Conservation (phyloP, 2,113 vertebrate genomes). For the Xenus cinereus region DNA sequence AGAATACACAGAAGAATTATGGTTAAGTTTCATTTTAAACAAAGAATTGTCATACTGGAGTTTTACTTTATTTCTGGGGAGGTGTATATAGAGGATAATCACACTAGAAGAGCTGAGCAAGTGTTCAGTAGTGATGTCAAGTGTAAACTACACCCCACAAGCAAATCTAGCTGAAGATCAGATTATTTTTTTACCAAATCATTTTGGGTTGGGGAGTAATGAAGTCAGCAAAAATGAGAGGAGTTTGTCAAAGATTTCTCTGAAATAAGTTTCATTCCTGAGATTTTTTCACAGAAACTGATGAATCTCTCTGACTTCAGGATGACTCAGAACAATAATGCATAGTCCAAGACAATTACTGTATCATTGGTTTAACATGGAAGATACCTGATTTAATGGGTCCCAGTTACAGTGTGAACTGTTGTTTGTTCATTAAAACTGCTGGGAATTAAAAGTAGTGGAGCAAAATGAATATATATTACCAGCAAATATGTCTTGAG, state of each 20-base stretch:
- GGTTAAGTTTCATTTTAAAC: background rate
- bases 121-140: background rate
- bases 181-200: background rate
- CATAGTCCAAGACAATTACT: background rate
- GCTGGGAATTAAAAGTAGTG: background rate
- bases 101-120: background rate
- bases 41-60: background rate
- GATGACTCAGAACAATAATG: background rate
- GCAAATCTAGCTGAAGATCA: background rate
- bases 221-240: background rate
- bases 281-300: background rate
- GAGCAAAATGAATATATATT: background rate
- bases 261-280: background rate
- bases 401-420: background rate
- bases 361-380: background rate
- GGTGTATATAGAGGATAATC: background rate
- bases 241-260: background rate
- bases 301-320: background rate
- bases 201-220: background rate
- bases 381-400: background rate
- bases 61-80: background rate
- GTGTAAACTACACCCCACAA: background rate
- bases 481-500: background rate
- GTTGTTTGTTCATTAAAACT: background rate
- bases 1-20: background rate